Percentiles rank a stretch among this genome's conserved stretches.
Conservation (phyloP, 2,888 invertebrate genomes). For the Creontiades dilutus region DNA sequence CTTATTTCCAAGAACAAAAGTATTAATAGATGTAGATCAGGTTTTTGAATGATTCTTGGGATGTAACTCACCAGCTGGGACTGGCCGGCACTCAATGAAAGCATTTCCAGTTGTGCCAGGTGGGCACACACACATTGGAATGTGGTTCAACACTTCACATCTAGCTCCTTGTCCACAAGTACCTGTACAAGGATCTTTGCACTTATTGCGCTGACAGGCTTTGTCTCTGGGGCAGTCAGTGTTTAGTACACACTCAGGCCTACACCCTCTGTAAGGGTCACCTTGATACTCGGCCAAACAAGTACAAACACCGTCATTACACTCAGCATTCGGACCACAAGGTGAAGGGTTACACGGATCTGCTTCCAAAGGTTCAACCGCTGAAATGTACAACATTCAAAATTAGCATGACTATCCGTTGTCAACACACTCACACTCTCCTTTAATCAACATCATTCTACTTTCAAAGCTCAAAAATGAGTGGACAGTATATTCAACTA, state of each 20-base stretch:
- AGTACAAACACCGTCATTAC: conserved; percentile 86
- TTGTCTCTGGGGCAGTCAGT: conserved; percentile 83
- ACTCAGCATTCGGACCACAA: conserved; percentile 88
- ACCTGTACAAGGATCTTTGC: conserved; percentile 85
- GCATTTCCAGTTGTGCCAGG: conserved; percentile 85
- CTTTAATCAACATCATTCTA: neutral
- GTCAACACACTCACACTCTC: conserved; percentile 8
- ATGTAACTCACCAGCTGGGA: conserved; percentile 64
- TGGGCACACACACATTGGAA: conserved; percentile 85
- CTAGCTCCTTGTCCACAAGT: conserved; percentile 84
- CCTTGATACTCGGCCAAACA: conserved; percentile 86
- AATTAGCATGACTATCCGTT: neutral
- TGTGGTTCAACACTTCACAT: conserved; percentile 86
- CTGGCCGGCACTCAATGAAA: conserved; percentile 78
- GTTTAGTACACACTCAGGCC: conserved; percentile 89
- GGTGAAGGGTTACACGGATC: conserved; percentile 86
- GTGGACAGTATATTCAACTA: neutral
- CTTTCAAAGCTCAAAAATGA: neutral
- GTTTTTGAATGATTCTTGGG: neutral
- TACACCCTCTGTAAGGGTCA: conserved; percentile 85
- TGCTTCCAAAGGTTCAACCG: conserved; percentile 66
- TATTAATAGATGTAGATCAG: neutral
- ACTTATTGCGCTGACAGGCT: conserved; percentile 86
- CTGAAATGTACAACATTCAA: conserved; percentile 52
- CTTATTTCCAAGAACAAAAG: neutral